Percentiles rank a stretch among this genome's conserved stretches.
These are phyloP conservation scores for Mimachlamys varia DNA, from an alignment of 2,888 invertebrate species.

Conservation along the genomic window DNA sequence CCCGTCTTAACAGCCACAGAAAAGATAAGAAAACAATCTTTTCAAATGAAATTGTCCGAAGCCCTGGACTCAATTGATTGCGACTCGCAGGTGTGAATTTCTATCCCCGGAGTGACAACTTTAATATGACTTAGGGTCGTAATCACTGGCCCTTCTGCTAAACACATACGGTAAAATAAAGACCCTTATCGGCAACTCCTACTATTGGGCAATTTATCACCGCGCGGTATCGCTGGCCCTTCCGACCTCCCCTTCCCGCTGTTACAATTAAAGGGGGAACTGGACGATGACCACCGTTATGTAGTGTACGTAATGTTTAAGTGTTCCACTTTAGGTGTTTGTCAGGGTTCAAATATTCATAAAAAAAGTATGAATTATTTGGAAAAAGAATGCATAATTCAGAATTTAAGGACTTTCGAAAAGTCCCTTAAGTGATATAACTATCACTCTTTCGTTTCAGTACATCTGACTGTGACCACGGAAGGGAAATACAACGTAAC, in stretches of 20 bases:
- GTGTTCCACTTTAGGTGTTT: no score
- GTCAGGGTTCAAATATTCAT: no score
- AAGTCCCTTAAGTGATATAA: no score
- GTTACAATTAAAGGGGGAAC: not conserved
- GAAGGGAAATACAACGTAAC: no score
- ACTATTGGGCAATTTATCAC: conserved; percentile 34
- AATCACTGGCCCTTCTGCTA: conserved; percentile 23
- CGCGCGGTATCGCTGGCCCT: not conserved
- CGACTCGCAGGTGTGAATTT: conserved; percentile 31
- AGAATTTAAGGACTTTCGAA: no score
- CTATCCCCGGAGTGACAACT: conserved; percentile 24
- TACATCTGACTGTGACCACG: no score
- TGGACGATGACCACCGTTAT: not conserved
- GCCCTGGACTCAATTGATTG: conserved; percentile 36
- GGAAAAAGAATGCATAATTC: no score
- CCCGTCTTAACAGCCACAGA: conserved; percentile 5
- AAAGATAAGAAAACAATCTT: conserved; percentile 36
- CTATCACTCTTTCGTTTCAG: no score
- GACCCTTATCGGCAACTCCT: not conserved
- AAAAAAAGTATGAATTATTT: no score
- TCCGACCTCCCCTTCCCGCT: not conserved
- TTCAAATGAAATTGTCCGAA: conserved; percentile 29
- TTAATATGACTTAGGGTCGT: conserved; percentile 36
- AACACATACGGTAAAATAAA: conserved; percentile 23
- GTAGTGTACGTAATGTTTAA: not conserved